Evolutionary conservation across 2,888 invertebrate species (phyloP), one percentile per base, ranked within the genome.

Genomic region (Trichopoda pennipes): DNA sequence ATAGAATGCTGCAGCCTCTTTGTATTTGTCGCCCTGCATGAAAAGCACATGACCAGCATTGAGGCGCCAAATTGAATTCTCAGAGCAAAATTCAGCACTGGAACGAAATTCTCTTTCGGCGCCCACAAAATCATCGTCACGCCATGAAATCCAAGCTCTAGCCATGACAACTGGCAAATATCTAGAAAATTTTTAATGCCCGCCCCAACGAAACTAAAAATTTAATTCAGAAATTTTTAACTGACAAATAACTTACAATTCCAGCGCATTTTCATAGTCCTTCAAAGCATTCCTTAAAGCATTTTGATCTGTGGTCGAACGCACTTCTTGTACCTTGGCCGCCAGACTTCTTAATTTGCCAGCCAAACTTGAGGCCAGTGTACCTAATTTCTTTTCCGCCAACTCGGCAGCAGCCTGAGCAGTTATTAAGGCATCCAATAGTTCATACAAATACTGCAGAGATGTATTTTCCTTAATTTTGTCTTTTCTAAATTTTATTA

Each of bases 101-200:
- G 98, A 98, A 42, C 97, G 94, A 90, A 99, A 99, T 85, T 99
- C 97, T 89, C 98, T 97, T 90, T 99, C 99, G 1, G 99, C 99
- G 89, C 98, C 97, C 1, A 94, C 93, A 88, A 99, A 99, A 90
- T 99, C 98, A 89, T 97, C 97, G 90, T 96, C 93, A 85, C 99
- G 98, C 99, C 99, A 99, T 89, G 97, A 98, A 85, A 99, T 97
- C 93, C 98, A 99, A 1, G 99, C 99, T 91, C 99, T 98, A 0
- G 98, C 98, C 99, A 99, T 99, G n/a, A 99, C 93, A 1, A 99
- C 98, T 0, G 99, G 99, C 81, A 99, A 95, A 88, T 98, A 99
- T 86, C 97, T 94, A 17, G 8, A 49, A 44, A 44, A 3, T n/a
- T n/a, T n/a, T 10, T 12, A 12, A 38, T 10, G 38, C 38, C n/a